A percentile compares a stretch with the other conserved stretches of the same genome.
Conservation (phyloP, 2,888 invertebrate genomes). For the Trissonchulus sp. region DNA sequence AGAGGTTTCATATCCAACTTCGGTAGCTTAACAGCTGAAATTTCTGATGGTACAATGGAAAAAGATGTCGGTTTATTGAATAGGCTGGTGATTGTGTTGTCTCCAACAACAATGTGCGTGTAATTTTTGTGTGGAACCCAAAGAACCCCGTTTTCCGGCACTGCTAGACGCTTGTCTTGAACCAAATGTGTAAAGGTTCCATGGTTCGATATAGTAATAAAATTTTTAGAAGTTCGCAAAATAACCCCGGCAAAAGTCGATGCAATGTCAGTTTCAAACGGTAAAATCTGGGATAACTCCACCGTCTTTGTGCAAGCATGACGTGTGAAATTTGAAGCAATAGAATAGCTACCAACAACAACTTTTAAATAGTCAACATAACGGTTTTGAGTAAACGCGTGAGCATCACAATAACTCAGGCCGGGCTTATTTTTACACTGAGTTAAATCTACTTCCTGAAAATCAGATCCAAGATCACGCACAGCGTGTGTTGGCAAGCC, state of each 20-base stretch:
- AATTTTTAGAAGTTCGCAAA: background rate
- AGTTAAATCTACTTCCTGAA: background rate
- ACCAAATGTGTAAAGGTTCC: background rate
- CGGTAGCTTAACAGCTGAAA: too few species aligned
- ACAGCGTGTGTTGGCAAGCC: background rate
- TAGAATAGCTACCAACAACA: background rate
- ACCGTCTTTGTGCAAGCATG: too few species aligned
- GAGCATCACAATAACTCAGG: too few species aligned
- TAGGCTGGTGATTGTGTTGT: too few species aligned
- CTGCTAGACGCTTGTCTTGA: too few species aligned
- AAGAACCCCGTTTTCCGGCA: background rate
- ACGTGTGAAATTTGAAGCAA: too few species aligned
- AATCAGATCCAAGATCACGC: background rate
- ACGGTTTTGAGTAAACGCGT: background rate
- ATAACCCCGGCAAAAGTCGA: too few species aligned
- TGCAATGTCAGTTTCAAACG: too few species aligned
- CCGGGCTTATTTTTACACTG: background rate
- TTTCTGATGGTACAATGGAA: too few species aligned
- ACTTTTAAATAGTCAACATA: background rate
- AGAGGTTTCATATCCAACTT: background rate
- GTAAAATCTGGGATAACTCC: too few species aligned
- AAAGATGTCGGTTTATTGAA: too few species aligned
- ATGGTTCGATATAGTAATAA: background rate
- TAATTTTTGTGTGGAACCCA: conserved; percentile 11
- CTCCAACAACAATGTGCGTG: conserved; percentile 15